Base-by-base conservation (phyloP, 2,888 invertebrate genomes). In the Steromphala cineraria region DNA sequence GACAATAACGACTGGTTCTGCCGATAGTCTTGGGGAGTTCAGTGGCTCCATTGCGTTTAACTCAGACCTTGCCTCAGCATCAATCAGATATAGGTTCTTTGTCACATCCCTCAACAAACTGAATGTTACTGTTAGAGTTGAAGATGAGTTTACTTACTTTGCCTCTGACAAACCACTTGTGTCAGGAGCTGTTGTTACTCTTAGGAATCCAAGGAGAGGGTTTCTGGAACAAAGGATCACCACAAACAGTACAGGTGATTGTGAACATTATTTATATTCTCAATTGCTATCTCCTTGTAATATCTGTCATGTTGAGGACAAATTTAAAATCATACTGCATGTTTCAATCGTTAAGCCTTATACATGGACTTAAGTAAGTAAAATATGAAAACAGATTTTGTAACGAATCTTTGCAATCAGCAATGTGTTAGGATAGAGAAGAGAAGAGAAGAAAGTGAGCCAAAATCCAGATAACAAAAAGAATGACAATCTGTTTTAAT, bases 111-210 rank as follows among this genome's bases (percentile, higher is more conserved):
- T 79, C 5, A 78, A 78, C 67, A 67, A 77, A n/a, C 15, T 86
- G 19, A 84, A 86, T 55, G 40, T 89, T 21, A 86, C 83, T 7
- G 81, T 89, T 21, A 74, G 77, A 10, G 84, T 89, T 1, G 87
- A 89, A 75, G 89, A 89, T 79, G 89, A 89, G 71, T 89, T 86
- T 75, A 89, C 89, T 0, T 89, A 89, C 78, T 89, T 89, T 82
- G 87, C 85, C n/a, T 80, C 81, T 17, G 85, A 81, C 31, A 76
- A 80, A 55, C 89, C 89, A 19, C 74, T 87, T 10, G 82, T 89
- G 13, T 75, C 80, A 17, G 83, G 82, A 40, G 89, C 88, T 13
- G 82, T 76, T 31, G 82, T 89, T 7, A 80, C 79, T 10, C 78
- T 89, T 21, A 56, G 67, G 10, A 87, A 86, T 80, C 82, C 82